phyloP scores from a whole-genome alignment of 1,140 invertebrate species.

The Eubasilissa regina region DNA sequence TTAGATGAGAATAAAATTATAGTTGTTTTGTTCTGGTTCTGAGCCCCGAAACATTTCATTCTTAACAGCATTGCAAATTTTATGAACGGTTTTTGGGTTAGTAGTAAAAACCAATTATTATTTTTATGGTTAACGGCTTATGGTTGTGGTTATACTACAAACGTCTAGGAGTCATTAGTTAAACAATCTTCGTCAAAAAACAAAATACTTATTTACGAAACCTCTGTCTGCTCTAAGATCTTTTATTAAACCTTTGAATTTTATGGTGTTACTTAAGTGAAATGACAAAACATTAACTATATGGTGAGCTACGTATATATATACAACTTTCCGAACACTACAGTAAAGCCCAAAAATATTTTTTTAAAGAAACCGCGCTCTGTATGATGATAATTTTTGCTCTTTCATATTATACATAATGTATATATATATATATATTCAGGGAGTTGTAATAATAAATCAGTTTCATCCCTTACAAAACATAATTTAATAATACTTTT shows the following conservation, averaged over 20 bases:
- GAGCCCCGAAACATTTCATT: neutral
- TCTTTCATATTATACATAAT: too few species aligned
- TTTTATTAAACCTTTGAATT: neutral
- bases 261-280: slow-evolving; percentile 15
- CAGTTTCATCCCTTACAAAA: too few species aligned
- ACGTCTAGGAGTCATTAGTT: neutral
- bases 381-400: too few species aligned
- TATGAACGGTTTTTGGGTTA: slow-evolving; percentile 14
- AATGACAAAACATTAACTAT: slow-evolving; percentile 12
- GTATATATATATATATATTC: too few species aligned
- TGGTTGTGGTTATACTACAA: neutral
- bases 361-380: too few species aligned
- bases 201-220: neutral
- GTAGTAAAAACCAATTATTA: slow-evolving; percentile 24
- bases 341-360: too few species aligned
- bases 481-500: too few species aligned
- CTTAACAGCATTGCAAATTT: neutral
- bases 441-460: too few species aligned
- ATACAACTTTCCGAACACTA: too few species aligned
- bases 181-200: neutral
- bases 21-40: neutral
- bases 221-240: neutral
- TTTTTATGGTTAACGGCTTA: slow-evolving; percentile 6
- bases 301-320: too few species aligned
- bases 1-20: neutral